Evolutionary conservation across 2,888 invertebrate species (phyloP).

Genomic region (Drosophila vallismaia): DNA sequence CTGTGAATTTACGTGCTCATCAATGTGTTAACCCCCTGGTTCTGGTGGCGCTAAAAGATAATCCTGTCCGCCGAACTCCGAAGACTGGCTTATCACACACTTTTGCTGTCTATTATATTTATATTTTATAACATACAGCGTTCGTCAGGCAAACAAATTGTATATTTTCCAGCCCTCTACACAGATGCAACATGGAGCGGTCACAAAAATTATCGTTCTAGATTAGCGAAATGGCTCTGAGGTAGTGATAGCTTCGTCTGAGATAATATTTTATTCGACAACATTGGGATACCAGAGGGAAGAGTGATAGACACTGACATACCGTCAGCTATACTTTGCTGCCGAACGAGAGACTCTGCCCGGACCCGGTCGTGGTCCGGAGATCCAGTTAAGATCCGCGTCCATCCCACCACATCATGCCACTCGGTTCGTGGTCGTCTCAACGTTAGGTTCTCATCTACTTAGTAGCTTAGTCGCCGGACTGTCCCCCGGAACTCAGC

Average conservation of each 20-base stretch:
- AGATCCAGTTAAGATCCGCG: constrained; percentile 67
- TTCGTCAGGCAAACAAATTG: constrained; percentile 48
- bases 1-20: constrained; percentile 37
- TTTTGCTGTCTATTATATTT: constrained; percentile 46
- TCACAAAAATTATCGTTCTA: constrained; percentile 26
- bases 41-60: constrained; percentile 29
- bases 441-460: constrained; percentile 62
- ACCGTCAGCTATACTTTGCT: background rate
- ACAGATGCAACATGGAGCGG: constrained; percentile 37
- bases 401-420: constrained; percentile 55
- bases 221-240: constrained; percentile 41
- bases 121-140: constrained; percentile 18
- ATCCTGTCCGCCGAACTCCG: constrained; percentile 10
- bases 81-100: constrained; percentile 29
- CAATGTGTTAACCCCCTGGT: constrained; percentile 21
- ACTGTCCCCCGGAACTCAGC: constrained; percentile 18
- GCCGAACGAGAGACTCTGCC: constrained; percentile 8
- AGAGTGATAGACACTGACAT: constrained; percentile 10
- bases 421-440: constrained; percentile 65
- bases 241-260: constrained; percentile 45
- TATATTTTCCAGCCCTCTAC: constrained; percentile 55
- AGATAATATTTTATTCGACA: constrained; percentile 52
- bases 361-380: constrained; percentile 4
- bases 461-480: constrained; percentile 10
- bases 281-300: constrained; percentile 20